Conservation (phyloP, 2,113 vertebrate genomes). For the Triplophysa siluroides region DNA sequence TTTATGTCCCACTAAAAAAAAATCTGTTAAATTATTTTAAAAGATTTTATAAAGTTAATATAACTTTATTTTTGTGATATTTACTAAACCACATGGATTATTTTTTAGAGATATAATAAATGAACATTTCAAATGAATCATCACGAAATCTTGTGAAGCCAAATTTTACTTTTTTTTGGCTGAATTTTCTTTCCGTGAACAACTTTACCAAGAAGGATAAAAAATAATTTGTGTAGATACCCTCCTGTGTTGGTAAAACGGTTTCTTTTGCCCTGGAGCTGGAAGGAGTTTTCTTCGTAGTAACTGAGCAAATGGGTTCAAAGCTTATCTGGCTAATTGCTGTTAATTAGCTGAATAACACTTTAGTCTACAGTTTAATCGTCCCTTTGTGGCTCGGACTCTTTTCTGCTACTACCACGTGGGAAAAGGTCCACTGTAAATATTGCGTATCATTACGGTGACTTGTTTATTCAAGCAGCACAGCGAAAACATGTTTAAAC, state of each 20-base stretch:
- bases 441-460: background rate
- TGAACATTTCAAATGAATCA: no score
- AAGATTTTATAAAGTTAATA: no score
- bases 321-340: conserved; percentile 48
- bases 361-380: conserved; percentile 4
- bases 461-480: background rate
- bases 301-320: conserved; percentile 32
- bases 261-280: background rate
- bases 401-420: background rate
- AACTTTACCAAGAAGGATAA: no score
- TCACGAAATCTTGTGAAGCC: no score
- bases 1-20: no score
- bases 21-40: no score
- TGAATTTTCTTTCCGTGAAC: no score
- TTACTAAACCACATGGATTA: no score
- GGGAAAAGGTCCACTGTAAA: background rate
- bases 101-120: no score
- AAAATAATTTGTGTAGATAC: no score
- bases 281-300: conserved; percentile 13
- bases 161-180: no score
- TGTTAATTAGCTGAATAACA: conserved; percentile 47
- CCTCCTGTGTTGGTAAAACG: background rate
- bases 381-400: background rate
- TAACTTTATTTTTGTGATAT: no score
- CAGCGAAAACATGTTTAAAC: background rate